These are phyloP conservation scores for Xyrauchen texanus DNA, from an alignment of 2,113 vertebrate genomes.

Conservation along the genomic window DNA sequence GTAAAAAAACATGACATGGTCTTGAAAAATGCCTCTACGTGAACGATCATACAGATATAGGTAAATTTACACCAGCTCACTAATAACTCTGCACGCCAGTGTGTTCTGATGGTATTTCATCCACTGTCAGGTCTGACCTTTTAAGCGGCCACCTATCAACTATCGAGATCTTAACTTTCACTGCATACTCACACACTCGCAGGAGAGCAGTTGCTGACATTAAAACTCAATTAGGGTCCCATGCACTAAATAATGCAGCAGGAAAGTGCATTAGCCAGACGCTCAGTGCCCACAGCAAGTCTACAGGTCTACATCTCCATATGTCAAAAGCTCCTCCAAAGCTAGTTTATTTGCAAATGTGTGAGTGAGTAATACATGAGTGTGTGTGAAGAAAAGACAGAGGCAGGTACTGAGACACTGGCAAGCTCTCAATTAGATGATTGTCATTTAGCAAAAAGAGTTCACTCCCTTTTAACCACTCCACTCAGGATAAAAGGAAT, in stretches of 20 bases:
- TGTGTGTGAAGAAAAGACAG: not conserved
- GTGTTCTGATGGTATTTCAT: constrained; percentile 51
- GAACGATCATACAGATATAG: too few species aligned
- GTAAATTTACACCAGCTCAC: too few species aligned
- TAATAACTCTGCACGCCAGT: too few species aligned
- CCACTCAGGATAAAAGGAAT: not conserved
- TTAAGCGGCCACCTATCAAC: constrained; percentile 69
- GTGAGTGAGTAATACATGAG: constrained; percentile 52
- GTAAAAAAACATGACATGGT: too few species aligned
- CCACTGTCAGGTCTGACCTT: constrained; percentile 68
- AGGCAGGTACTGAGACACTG: not conserved
- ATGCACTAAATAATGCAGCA: constrained; percentile 78
- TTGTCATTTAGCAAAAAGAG: constrained; percentile 52
- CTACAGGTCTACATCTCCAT: constrained; percentile 60
- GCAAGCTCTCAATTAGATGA: constrained; percentile 47
- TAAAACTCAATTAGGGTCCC: constrained; percentile 78
- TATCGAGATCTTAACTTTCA: constrained; percentile 74
- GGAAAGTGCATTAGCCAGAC: constrained; percentile 73
- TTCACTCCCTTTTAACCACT: not conserved
- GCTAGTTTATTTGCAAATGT: constrained; percentile 16
- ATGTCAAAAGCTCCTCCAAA: constrained; percentile 58
- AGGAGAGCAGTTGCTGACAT: constrained; percentile 75
- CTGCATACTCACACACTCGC: constrained; percentile 64
- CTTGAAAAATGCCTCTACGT: too few species aligned
- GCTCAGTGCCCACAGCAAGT: constrained; percentile 61